These are phyloP conservation scores for Pemphigus obesinymphae DNA, from an alignment of 1,140 invertebrate species.

Conservation along the genomic window DNA sequence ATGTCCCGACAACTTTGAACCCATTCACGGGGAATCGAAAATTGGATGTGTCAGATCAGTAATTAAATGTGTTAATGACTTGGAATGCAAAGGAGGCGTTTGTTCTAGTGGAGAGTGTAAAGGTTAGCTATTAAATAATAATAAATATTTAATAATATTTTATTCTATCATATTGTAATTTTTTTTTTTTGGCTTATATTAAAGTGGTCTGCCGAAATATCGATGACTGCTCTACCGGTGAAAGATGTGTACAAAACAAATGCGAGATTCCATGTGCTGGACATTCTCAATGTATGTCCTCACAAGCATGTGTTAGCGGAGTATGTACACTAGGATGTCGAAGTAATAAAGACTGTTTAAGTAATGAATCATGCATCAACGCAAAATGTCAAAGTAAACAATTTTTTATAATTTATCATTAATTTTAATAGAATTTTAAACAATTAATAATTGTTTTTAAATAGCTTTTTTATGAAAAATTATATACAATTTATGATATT, in stretches of 20 bases:
- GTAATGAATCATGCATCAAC: constrained; percentile 68
- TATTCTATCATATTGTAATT: no score
- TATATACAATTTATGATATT: constrained; percentile 27
- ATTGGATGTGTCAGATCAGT: constrained; percentile 56
- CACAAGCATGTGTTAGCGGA: constrained; percentile 65
- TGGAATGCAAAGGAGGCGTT: constrained; percentile 69
- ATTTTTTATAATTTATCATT: not conserved
- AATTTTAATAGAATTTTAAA: no score
- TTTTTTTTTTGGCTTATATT: constrained; percentile 42
- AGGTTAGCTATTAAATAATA: constrained; percentile 51
- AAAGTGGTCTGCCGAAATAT: constrained; percentile 68
- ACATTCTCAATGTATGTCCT: constrained; percentile 71
- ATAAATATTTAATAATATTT: no score
- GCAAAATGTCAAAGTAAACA: constrained; percentile 65
- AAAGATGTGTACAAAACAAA: constrained; percentile 71
- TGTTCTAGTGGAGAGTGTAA: constrained; percentile 79
- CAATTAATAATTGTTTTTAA: no score
- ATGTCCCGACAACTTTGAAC: constrained; percentile 59
- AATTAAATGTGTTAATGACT: constrained; percentile 58
- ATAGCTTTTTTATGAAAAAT: no score
- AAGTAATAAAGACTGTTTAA: constrained; percentile 70
- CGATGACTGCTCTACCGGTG: constrained; percentile 72
- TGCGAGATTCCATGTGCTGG: constrained; percentile 71
- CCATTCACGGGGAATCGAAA: constrained; percentile 58
- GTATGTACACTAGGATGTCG: constrained; percentile 68